Base-by-base conservation (phyloP, 2,113 vertebrate genomes). In the Mus pahari region DNA sequence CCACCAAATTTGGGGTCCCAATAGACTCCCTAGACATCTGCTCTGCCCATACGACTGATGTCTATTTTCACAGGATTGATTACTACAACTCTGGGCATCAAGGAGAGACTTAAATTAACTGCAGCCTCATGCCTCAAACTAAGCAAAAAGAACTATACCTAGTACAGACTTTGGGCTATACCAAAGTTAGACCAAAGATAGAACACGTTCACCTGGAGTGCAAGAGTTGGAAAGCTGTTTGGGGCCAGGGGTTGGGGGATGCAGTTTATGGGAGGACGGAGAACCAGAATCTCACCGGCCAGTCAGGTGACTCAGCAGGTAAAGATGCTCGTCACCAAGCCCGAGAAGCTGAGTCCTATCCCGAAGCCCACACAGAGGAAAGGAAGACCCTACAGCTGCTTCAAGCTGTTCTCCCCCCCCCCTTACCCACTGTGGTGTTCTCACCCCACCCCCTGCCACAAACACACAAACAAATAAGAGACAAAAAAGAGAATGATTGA, bases 41-140 rank as follows among this genome's bases (percentile, higher is more conserved):
- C 39, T 94, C 60, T 53, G 84, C 42, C 79, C 10, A 73, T 55
- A 39, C 77, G 60, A 78, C 79, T 93, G 92, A 66, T 81, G 45
- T 48, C 8, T 78, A 53, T 66, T 94, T 95, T 86, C 77, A 62
- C 78, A 86, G 53, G 24, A 64, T 64, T 50, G 82, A 84, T 96
- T 94, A 79, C 95, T 93, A 64, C 87, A 83, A 90, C 13, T 96
- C 70, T 55, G 94, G 84, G 53, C 68, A 86, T 86, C 2, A 0
- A 8, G 17, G 22, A 45, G 22, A 45, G 62, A 50, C 92, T 92
- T 94, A 96, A 93, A 91, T 91, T 77, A 95, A 89, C 24, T 26
- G 14, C 45, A 90, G 68, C 6, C 14, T 55, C 55, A n/a, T 89
- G 66, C 78, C 78, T 89, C 50, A 66, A 19, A 31, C 58, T 50